phyloP scores from a whole-genome alignment of 2,113 vertebrate genomes.

The Dasyornis broadbenti region DNA sequence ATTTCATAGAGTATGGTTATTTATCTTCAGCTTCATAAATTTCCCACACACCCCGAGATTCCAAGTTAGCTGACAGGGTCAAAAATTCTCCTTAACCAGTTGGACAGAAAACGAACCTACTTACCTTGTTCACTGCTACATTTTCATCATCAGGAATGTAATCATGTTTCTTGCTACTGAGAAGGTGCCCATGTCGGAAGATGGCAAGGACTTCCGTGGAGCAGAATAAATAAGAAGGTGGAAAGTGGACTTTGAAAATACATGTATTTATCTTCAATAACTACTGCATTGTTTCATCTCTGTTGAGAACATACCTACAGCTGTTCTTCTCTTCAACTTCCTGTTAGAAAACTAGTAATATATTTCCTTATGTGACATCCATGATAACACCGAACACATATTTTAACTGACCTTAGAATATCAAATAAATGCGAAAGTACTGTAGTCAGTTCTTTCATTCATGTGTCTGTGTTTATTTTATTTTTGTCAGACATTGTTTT shows the following conservation, averaged over 20 bases:
- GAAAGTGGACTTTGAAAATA: neutral
- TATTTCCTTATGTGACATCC: neutral
- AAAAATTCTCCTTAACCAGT: neutral
- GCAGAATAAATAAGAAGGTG: neutral
- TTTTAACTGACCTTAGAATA: neutral
- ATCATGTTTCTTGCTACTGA: neutral
- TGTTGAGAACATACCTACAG: neutral
- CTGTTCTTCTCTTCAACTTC: neutral
- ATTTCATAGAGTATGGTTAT: neutral
- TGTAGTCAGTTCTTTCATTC: neutral
- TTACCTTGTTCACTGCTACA: neutral
- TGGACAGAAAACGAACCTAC: neutral
- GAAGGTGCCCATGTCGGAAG: neutral
- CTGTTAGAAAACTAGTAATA: neutral
- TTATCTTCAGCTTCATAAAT: neutral
- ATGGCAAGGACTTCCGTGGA: neutral
- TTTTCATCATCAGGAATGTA: neutral
- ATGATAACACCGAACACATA: neutral
- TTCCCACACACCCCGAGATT: neutral
- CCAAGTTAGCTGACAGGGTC: neutral
- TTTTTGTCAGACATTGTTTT: constrained; percentile 40
- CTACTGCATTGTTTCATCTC: neutral
- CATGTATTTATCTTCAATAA: neutral
- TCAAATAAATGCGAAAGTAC: neutral
- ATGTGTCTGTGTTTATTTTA: constrained; percentile 4